phyloP scores from a whole-genome alignment of 1,140 invertebrate genomes.

The Cephus cinctus region DNA sequence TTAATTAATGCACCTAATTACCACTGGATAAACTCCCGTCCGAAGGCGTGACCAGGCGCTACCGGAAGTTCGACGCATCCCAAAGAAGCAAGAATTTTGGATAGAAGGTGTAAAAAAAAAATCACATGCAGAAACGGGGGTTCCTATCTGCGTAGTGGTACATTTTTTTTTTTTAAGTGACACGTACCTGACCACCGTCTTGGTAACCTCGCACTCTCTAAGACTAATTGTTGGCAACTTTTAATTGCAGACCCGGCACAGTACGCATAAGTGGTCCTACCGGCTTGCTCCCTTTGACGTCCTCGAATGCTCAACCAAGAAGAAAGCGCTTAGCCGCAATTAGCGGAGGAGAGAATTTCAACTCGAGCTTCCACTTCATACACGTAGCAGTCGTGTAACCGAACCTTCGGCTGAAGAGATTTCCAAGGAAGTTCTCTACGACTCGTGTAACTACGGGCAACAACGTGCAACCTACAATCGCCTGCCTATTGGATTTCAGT shows the following conservation, averaged over 20 bases:
- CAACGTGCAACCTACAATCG: no score
- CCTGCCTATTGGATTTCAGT: constrained; percentile 30
- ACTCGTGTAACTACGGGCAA: no score
- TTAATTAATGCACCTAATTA: constrained; percentile 31
- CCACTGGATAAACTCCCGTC: constrained; percentile 16
- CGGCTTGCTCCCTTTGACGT: background rate
- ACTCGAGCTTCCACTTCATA: no score
- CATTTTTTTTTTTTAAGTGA: constrained; percentile 40
- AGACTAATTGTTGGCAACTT: constrained; percentile 47
- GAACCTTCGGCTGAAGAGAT: no score
- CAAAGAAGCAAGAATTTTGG: background rate
- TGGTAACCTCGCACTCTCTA: constrained; percentile 33
- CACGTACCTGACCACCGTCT: constrained; percentile 38
- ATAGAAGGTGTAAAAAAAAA: background rate
- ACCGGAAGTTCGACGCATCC: constrained; percentile 4
- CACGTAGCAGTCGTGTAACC: no score
- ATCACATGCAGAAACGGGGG: background rate
- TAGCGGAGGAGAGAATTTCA: no score
- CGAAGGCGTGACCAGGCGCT: constrained; percentile 14
- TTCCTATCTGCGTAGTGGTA: constrained; percentile 26
- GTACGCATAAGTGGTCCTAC: constrained; percentile 28
- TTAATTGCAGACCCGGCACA: constrained; percentile 36
- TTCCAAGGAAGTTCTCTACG: no score
- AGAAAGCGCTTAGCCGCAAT: no score
- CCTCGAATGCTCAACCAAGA: no score